phyloP scores from a whole-genome alignment of 2,113 vertebrate genomes.

The Hippocampus guttulatus region DNA sequence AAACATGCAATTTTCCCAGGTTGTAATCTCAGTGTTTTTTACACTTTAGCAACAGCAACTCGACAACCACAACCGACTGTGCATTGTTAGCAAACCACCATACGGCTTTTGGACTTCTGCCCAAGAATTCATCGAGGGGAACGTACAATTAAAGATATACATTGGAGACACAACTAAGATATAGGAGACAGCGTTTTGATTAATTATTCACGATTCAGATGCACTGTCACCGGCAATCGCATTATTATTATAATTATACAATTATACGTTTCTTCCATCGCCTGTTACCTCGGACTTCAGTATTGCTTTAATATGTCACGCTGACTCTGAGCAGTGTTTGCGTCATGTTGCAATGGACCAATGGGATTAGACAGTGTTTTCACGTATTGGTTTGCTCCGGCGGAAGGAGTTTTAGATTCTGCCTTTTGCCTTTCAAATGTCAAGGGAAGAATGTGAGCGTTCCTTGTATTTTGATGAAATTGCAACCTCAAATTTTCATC shows the following conservation, averaged over 20 bases:
- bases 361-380: conserved; percentile 68
- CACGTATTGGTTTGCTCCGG: conserved; percentile 31
- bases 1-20: conserved; percentile 46
- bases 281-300: no score
- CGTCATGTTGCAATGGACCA: conserved; percentile 69
- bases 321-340: conserved; percentile 32
- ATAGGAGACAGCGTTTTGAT: no score
- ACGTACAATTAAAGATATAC: background rate
- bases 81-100: conserved; percentile 41
- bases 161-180: background rate
- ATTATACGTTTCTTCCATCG: no score
- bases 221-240: no score
- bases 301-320: background rate
- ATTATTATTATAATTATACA: no score
- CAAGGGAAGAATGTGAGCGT: background rate
- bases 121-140: conserved; percentile 1
- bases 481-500: background rate
- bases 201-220: no score
- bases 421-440: fast-evolving
- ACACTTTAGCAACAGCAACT: conserved; percentile 34
- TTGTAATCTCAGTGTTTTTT: conserved; percentile 39
- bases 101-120: conserved; percentile 17
- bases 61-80: conserved; percentile 19
- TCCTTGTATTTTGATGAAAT: fast-evolving
- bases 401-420: background rate